Percentiles rank a stretch among this genome's conserved stretches.
phyloP scores from a whole-genome alignment of 2,113 vertebrate genomes.

The Thomomys bottae region DNA sequence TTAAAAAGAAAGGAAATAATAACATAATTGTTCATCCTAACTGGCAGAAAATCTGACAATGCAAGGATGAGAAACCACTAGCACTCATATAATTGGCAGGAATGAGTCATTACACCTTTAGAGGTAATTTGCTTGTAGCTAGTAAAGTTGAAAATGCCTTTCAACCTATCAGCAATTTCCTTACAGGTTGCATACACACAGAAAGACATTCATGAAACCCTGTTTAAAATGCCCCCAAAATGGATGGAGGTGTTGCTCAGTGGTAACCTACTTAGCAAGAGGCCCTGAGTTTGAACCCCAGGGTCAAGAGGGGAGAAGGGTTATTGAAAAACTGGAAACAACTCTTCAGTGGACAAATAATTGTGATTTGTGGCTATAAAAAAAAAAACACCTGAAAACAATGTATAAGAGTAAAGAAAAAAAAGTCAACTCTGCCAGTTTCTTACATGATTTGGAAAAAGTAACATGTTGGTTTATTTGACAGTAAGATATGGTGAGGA shows the following conservation, averaged over 20 bases:
- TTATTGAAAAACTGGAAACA: slow-evolving; percentile 29
- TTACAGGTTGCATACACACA: not conserved
- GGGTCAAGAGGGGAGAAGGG: no score
- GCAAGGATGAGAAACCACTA: slow-evolving; percentile 30
- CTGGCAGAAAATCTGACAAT: slow-evolving; percentile 36
- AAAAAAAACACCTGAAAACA: not conserved
- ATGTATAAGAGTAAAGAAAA: not conserved
- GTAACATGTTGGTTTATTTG: slow-evolving; percentile 34
- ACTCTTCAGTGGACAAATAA: not conserved
- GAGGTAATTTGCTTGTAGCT: not conserved
- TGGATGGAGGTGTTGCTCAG: no score
- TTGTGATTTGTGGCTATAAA: not conserved
- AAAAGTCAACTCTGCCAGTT: not conserved
- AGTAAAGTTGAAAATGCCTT: slow-evolving; percentile 22
- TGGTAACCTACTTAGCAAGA: no score
- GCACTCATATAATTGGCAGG: not conserved
- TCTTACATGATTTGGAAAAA: slow-evolving; percentile 15
- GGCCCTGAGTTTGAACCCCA: no score
- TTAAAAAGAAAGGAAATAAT: slow-evolving; percentile 45
- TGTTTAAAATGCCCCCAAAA: not conserved
- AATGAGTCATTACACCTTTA: slow-evolving; percentile 6
- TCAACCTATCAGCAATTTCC: not conserved
- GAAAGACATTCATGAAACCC: not conserved
- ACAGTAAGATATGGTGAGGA: not conserved
- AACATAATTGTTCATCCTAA: not conserved